Conservation (phyloP, 2,888 invertebrate genomes). For the Augochlorella aurata region DNA sequence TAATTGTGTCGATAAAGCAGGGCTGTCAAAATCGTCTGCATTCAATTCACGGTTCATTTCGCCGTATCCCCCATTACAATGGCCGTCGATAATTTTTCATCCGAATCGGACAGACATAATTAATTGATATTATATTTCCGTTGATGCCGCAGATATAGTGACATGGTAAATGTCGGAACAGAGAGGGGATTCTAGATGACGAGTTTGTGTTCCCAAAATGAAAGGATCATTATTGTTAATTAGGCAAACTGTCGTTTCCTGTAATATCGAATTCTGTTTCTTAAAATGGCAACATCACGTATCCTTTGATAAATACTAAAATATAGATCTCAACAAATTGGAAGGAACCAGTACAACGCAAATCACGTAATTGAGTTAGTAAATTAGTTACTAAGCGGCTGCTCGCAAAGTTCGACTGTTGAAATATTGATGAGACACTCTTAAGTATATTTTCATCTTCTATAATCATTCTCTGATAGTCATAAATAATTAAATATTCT, state of each 20-base stretch:
- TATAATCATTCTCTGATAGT: not conserved
- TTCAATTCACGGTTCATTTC: slow-evolving; percentile 47
- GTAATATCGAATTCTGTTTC: not conserved
- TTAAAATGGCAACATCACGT: not conserved
- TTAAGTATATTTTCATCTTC: not conserved
- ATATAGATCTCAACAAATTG: not conserved
- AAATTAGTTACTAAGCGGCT: not conserved
- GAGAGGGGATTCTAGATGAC: not conserved
- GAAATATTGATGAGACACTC: not conserved
- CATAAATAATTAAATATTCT: not conserved
- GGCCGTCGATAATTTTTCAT: slow-evolving; percentile 30
- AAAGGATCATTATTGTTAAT: not conserved
- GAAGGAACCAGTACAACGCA: no score
- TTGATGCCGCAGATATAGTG: not conserved
- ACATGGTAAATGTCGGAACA: not conserved
- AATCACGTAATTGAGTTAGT: no score
- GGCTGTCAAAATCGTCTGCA: slow-evolving; percentile 32
- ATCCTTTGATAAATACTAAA: not conserved
- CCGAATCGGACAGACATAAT: slow-evolving; percentile 33
- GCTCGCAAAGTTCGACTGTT: not conserved
- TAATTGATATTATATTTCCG: slow-evolving; percentile 44
- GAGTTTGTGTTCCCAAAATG: not conserved
- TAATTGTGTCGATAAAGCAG: slow-evolving; percentile 40
- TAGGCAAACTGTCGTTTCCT: not conserved
- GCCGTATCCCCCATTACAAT: slow-evolving; percentile 12